These are phyloP conservation scores for Drosophila dunni DNA, from an alignment of 1,140 invertebrate genomes.

Conservation along the genomic window DNA sequence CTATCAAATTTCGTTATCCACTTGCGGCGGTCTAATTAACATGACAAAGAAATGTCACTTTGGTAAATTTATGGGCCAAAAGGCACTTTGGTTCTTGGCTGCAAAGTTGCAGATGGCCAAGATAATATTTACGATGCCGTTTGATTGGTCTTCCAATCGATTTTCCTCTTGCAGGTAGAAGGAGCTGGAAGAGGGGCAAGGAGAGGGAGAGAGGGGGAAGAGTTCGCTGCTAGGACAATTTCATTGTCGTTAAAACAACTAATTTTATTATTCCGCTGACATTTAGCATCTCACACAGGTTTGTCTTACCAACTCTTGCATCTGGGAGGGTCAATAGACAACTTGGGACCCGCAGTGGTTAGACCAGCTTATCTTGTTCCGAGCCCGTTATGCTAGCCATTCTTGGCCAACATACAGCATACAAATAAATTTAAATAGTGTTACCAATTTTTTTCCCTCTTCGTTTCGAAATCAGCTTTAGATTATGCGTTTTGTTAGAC, in stretches of 20 bases:
- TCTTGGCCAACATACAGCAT: constrained; percentile 24
- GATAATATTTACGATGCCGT: constrained; percentile 81
- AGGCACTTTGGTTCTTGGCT: constrained; percentile 53
- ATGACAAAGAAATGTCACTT: constrained; percentile 84
- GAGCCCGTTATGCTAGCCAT: constrained; percentile 65
- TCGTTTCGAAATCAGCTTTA: constrained; percentile 49
- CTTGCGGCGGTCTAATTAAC: constrained; percentile 82
- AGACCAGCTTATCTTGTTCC: constrained; percentile 70
- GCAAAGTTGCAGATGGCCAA: constrained; percentile 71
- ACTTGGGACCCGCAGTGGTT: constrained; percentile 41
- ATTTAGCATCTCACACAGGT: constrained; percentile 72
- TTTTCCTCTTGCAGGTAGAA: constrained; percentile 43
- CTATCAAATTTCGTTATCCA: constrained; percentile 71
- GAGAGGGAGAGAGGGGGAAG: not conserved
- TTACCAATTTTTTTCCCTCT: constrained; percentile 60
- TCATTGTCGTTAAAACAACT: constrained; percentile 77
- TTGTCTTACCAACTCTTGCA: constrained; percentile 42
- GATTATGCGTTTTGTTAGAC: constrained; percentile 84
- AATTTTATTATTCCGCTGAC: constrained; percentile 81
- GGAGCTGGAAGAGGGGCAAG: not conserved
- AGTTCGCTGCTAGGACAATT: constrained; percentile 49
- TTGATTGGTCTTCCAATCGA: constrained; percentile 77
- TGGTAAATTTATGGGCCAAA: constrained; percentile 70
- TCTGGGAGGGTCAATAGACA: constrained; percentile 42
- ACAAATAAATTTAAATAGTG: constrained; percentile 79